Conservation (phyloP, 2,113 vertebrate genomes). For the Antechinus stuartii region DNA sequence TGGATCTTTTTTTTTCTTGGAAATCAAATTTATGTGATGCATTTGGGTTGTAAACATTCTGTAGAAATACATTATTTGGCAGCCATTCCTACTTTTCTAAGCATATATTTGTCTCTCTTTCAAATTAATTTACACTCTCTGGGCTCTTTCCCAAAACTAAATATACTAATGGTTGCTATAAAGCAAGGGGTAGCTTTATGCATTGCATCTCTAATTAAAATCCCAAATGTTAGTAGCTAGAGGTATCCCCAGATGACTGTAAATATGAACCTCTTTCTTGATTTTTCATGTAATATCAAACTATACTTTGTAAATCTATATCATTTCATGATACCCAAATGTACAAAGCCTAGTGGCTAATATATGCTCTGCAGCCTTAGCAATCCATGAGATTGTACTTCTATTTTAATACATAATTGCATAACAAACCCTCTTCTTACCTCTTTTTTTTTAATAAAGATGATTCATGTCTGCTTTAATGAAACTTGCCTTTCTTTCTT, state of each 20-base stretch:
- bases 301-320: constrained; percentile 12
- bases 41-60: neutral
- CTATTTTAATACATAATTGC: constrained; percentile 20
- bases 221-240: constrained; percentile 15
- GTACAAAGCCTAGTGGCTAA: neutral
- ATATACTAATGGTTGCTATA: neutral
- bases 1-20: constrained; percentile 2
- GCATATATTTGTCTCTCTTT: constrained; percentile 14
- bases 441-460: too few species aligned
- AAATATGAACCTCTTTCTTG: constrained; percentile 34
- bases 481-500: neutral
- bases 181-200: constrained; percentile 21
- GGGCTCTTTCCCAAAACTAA: neutral
- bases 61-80: constrained; percentile 4
- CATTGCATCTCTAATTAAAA: constrained; percentile 37
- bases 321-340: constrained; percentile 26
- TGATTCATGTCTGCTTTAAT: neutral
- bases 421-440: constrained; percentile 20
- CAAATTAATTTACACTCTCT: constrained; percentile 18
- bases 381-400: constrained; percentile 26
- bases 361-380: neutral
- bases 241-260: neutral
- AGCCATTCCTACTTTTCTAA: constrained; percentile 30
- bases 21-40: neutral
- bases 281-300: constrained; percentile 2